phyloP scores from a whole-genome alignment of 53 echinoderm and acorn worm genomes.

The Apostichopus leukothele region DNA sequence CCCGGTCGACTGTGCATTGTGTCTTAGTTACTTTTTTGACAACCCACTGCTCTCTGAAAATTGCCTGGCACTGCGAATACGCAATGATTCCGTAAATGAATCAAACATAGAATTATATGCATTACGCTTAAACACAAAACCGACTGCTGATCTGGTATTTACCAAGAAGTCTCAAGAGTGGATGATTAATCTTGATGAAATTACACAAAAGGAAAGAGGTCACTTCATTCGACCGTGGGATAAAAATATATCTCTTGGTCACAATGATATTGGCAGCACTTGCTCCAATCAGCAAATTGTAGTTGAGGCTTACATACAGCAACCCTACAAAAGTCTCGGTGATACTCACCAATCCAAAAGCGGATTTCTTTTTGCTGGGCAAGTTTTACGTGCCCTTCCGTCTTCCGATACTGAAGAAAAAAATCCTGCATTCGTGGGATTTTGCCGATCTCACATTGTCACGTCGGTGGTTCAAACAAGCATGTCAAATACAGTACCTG shows the following conservation, averaged over 20 bases:
- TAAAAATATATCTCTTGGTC: no score
- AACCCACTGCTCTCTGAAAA: not conserved
- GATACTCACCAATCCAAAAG: no score
- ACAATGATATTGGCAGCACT: no score
- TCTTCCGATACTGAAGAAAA: no score
- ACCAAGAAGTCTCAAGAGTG: not conserved
- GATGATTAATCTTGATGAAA: not conserved
- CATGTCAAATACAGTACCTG: not conserved
- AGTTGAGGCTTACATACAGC: no score
- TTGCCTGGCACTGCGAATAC: not conserved
- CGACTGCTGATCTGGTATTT: not conserved
- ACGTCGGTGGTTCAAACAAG: not conserved
- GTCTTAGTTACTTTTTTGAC: not conserved
- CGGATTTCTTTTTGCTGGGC: no score
- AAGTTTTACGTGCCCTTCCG: no score
- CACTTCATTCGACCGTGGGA: not conserved
- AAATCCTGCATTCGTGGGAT: not conserved
- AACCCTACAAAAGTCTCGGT: no score
- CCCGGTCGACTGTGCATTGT: not conserved
- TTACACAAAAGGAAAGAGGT: not conserved
- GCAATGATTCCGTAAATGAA: not conserved
- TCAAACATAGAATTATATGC: not conserved
- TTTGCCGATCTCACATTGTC: not conserved
- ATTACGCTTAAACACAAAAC: not conserved
- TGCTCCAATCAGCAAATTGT: no score